Percentiles rank a stretch among this genome's conserved stretches.
Evolutionary conservation across 53 echinoderm and acorn worm genomes (phyloP).

Genomic region (Hippasteria phrygiana): DNA sequence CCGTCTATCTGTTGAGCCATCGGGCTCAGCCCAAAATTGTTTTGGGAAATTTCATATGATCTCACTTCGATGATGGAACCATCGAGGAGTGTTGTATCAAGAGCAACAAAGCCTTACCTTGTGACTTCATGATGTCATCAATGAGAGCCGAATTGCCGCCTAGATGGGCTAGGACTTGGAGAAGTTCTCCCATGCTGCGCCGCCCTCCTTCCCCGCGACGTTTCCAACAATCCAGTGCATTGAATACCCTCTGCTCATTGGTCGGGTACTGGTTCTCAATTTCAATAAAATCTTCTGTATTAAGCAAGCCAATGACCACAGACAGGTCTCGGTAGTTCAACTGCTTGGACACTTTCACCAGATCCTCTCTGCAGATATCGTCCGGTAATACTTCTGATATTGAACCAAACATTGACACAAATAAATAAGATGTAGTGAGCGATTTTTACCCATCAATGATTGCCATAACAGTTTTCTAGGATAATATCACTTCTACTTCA

Average conservation of each 20-base stretch:
- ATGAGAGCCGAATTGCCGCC: conserved; percentile 10
- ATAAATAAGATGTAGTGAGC: not conserved
- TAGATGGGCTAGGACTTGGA: conserved; percentile 31
- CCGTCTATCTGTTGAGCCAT: too few relatives aligned
- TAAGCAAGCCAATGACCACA: not conserved
- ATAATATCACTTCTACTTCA: too few relatives aligned
- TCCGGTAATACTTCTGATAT: not conserved
- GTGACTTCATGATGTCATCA: conserved; percentile 46
- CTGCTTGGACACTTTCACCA: conserved; percentile 29
- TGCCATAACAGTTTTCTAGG: too few relatives aligned
- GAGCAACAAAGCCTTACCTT: too few relatives aligned
- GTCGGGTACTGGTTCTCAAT: not conserved
- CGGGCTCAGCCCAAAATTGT: too few relatives aligned
- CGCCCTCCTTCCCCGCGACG: conserved; percentile 15
- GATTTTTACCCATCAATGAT: too few relatives aligned
- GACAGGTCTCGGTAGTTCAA: not conserved
- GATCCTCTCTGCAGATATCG: not conserved
- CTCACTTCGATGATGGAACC: too few relatives aligned
- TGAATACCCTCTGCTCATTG: conserved; percentile 31
- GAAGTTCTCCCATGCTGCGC: conserved; percentile 28
- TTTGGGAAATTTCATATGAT: too few relatives aligned
- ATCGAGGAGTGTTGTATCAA: too few relatives aligned
- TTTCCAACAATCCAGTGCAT: conserved; percentile 33
- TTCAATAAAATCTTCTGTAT: not conserved
- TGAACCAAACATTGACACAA: not conserved